Conservation (phyloP, 2,113 vertebrate species). For the Salvelinus namaycush region DNA sequence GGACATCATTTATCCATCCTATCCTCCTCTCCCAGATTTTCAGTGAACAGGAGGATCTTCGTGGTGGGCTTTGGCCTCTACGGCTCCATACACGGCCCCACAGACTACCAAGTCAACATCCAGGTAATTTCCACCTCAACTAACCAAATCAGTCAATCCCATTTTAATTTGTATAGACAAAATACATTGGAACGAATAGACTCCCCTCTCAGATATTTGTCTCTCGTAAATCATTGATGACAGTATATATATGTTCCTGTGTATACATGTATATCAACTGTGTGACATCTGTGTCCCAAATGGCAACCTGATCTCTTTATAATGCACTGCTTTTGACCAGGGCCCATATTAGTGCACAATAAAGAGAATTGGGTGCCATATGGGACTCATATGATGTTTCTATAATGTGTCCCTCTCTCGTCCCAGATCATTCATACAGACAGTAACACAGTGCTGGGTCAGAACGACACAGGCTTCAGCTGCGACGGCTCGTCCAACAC, state of each 20-base stretch:
- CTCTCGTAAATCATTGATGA: too few relatives aligned
- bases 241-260: too few relatives aligned
- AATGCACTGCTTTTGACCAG: too few relatives aligned
- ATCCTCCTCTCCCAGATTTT: conserved; percentile 77
- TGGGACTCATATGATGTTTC: neutral
- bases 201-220: too few relatives aligned
- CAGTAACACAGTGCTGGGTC: conserved; percentile 94
- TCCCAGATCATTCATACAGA: conserved; percentile 94
- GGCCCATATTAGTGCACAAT: too few relatives aligned
- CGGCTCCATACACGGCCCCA: conserved; percentile 93
- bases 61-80: conserved; percentile 94
- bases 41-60: conserved; percentile 93
- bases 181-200: too few relatives aligned
- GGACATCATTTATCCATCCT: neutral
- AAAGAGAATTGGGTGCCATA: too few relatives aligned
- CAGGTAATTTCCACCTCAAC: conserved; percentile 75
- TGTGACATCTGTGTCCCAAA: neutral
- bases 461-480: conserved; percentile 98
- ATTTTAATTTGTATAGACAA: too few relatives aligned
- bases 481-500: conserved; percentile 93
- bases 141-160: too few relatives aligned
- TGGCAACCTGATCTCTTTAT: too few relatives aligned
- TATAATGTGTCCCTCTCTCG: neutral
- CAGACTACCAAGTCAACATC: conserved; percentile 96
- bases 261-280: too few relatives aligned